Evolutionary conservation across 2,888 invertebrate genomes (phyloP).

Genomic region (Xanthorhoe designata): DNA sequence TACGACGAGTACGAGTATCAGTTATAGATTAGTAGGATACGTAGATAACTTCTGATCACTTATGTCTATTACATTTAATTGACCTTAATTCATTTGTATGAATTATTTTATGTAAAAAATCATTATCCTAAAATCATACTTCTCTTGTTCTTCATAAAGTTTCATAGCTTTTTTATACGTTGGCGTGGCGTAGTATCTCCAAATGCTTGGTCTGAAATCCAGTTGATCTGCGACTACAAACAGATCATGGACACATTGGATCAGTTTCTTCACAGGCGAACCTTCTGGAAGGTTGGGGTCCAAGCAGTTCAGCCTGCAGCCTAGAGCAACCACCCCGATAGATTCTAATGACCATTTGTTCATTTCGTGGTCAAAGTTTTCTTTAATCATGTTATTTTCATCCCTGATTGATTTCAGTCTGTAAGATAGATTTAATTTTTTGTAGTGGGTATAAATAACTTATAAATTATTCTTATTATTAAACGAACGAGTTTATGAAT

Average conservation of each 20-base stretch:
- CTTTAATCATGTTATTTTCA: slow-evolving; percentile 81
- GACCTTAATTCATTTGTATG: too few species aligned
- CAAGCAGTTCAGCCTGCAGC: slow-evolving; percentile 69
- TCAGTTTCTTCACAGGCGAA: slow-evolving; percentile 64
- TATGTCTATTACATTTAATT: too few species aligned
- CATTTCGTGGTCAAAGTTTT: slow-evolving; percentile 83
- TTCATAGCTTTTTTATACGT: slow-evolving; percentile 64
- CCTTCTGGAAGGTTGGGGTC: slow-evolving; percentile 63
- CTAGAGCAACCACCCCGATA: slow-evolving; percentile 69
- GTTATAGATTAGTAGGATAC: too few species aligned
- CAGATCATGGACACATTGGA: slow-evolving; percentile 63
- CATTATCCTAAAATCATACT: too few species aligned
- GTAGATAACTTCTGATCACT: too few species aligned
- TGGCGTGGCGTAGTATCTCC: slow-evolving; percentile 62
- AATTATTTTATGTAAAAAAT: too few species aligned
- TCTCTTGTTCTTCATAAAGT: slow-evolving; percentile 63
- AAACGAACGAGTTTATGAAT: background rate
- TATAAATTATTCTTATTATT: too few species aligned
- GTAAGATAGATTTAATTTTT: slow-evolving; percentile 35
- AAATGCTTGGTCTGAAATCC: slow-evolving; percentile 66
- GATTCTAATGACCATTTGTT: slow-evolving; percentile 88
- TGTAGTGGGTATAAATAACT: background rate
- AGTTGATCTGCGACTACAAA: slow-evolving; percentile 55
- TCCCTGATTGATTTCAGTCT: slow-evolving; percentile 84
- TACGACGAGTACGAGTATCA: too few species aligned